phyloP scores from a whole-genome alignment of 2,888 invertebrate species.

The Tenthredo notha region DNA sequence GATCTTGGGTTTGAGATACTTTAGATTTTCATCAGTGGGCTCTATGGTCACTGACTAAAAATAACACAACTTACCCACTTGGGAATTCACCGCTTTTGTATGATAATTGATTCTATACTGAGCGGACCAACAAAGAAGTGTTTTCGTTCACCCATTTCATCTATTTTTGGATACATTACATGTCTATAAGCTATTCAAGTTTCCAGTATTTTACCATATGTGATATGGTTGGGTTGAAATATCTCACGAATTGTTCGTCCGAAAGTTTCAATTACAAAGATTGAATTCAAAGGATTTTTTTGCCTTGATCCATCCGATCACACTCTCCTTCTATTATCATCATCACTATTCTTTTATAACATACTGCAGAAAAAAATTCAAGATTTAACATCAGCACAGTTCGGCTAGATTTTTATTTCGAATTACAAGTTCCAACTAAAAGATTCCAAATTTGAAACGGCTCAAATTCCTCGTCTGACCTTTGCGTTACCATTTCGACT shows the following conservation, averaged over 20 bases:
- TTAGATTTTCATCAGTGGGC: not conserved
- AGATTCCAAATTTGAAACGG: not conserved
- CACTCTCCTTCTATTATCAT: not conserved
- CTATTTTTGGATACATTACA: not conserved
- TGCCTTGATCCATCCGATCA: too few relatives aligned
- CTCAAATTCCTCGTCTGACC: not conserved
- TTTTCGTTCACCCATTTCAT: not conserved
- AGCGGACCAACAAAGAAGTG: not conserved
- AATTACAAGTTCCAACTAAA: not conserved
- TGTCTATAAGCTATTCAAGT: not conserved
- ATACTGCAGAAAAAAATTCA: too few relatives aligned
- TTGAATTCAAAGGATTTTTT: too few relatives aligned
- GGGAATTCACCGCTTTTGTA: not conserved
- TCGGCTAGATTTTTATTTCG: not conserved
- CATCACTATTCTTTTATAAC: not conserved
- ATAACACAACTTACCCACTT: not conserved
- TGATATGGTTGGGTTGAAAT: not conserved
- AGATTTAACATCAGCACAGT: too few relatives aligned
- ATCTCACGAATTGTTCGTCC: not conserved
- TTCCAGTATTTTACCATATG: not conserved
- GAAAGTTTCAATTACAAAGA: not conserved
- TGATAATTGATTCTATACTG: not conserved
- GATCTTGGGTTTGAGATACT: not conserved
- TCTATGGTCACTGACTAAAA: not conserved
- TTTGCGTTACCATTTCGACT: not conserved